Base-by-base conservation (phyloP, 2,113 vertebrate species). In the Gopherus flavomarginatus region DNA sequence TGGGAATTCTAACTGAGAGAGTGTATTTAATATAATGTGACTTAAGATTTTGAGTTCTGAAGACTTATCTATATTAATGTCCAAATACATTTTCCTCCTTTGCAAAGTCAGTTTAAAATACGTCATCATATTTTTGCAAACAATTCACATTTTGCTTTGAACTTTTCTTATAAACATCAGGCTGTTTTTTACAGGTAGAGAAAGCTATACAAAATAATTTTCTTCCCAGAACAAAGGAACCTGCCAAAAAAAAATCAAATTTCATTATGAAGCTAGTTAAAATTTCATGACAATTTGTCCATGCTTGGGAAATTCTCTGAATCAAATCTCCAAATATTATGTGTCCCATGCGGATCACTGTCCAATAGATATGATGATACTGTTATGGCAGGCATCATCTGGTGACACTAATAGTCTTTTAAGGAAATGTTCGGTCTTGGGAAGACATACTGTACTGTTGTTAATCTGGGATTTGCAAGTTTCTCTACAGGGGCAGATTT, bases 371-470 rank as follows among this genome's bases (percentile, higher is more conserved):
- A 79, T 47, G 83, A 59, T 3, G 0, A 52, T 31, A 29, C 5
- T 86, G 83, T 50, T 80, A 49, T 0, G 1, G 72, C 86, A 83
- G 24, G n/a, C 52, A 31, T 49, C 72, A 62, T 3, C 89, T 83
- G 6, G 35, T 0, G 2, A 38, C 4, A 11, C 0, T 2, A 26
- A 47, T 9, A 29, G 21, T 5, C 13, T 54, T 82, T 35, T 80
- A 59, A 29, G 62, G 2, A 57, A 56, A n/a, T 0, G 3, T 27
- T 35, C 8, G 9, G 29, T 12, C 17, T 65, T 11, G 19, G 0
- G 21, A 78, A 38, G 62, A 42, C 3, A 0, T 44, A 49, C 35
- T 21, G 22, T 26, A 56, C 13, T 8, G 54, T 6, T 1, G 8
- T n/a, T 3, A 0, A n/a, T 0, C 50, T 80, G 44, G 27, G 6